Conservation (phyloP, 2,113 vertebrate species). For the Verasper variegatus region DNA sequence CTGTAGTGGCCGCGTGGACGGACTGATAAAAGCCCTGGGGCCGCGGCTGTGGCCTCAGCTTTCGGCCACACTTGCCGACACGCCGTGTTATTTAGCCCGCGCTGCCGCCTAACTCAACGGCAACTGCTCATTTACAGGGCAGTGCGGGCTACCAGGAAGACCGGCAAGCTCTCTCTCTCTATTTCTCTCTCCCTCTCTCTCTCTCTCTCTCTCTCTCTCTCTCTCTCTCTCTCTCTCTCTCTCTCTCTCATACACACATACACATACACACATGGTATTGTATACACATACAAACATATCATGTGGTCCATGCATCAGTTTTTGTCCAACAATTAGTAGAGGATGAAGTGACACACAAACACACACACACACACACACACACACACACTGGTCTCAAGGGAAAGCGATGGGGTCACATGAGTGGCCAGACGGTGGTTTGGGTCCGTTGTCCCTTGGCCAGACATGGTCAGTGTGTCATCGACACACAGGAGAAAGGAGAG, state of each 20-base stretch:
- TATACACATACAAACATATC: slow-evolving; percentile 70
- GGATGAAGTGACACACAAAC: slow-evolving; percentile 21
- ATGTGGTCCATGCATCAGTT: slow-evolving; percentile 54
- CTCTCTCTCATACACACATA: slow-evolving; percentile 56
- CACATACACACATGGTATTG: slow-evolving; percentile 63
- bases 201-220: slow-evolving; percentile 37
- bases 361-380: slow-evolving; percentile 1
- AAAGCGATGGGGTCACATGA: slow-evolving; percentile 73
- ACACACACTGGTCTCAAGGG: slow-evolving; percentile 31
- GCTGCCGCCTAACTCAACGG: slow-evolving; percentile 79
- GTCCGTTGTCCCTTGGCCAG: slow-evolving; percentile 70
- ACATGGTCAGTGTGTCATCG: slow-evolving; percentile 71
- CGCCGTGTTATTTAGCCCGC: slow-evolving; percentile 83
- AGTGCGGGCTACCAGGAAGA: slow-evolving; percentile 79
- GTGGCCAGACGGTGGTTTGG: slow-evolving; percentile 79
- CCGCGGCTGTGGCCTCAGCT: slow-evolving; percentile 79
- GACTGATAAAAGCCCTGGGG: slow-evolving; percentile 82
- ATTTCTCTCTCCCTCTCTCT: slow-evolving; percentile 51
- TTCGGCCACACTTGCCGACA: slow-evolving; percentile 80
- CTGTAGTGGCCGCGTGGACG: slow-evolving; percentile 74
- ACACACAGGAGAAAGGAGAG: slow-evolving; percentile 71
- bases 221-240: slow-evolving; percentile 54
- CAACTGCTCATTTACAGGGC: slow-evolving; percentile 85
- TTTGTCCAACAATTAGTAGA: slow-evolving; percentile 73
- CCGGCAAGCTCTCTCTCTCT: slow-evolving; percentile 52